Base-by-base conservation (phyloP, 2,888 invertebrate genomes). In the Helicoverpa assulta region DNA sequence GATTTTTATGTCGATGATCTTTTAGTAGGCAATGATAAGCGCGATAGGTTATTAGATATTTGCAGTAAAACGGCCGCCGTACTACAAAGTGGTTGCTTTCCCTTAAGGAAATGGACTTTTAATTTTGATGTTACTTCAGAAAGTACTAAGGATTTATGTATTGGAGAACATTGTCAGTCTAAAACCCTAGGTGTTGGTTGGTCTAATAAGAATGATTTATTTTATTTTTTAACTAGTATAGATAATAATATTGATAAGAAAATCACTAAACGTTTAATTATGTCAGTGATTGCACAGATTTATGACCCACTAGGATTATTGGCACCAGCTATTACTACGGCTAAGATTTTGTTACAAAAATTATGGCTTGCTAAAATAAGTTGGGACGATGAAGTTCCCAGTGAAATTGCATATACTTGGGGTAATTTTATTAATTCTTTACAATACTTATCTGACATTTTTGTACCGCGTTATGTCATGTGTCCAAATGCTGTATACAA, bases 151-250 rank as follows among this genome's bases (percentile, higher is more conserved):
- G 60, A 63, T 21, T 5, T 52, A 7, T 43, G 60, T 16, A 19
- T 55, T 12, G 51, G 69, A 33, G 70, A 74, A 51, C 26, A 57
- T 58, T 57, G 26, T 43, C 70, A 66, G 16, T 58, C 40, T 19
- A 74, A 55, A 53, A 67, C 67, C 2, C 53, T 80, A 5, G 80
- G 77, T 0, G 12, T 80, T 26, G 60, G 61, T 37, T 76, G 76
- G 79, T 12, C 57, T 10, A 21, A n/a, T 12, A 18, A 21, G 10
- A 68, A 43, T 5, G 76, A 79, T 58, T 67, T 56, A 10, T 26
- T 79, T 2, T 37, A 72, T 59, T 79, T 73, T 47, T 54, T 47
- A 5, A 62, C 57, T 2, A 47, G 68, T 2, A 10, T 76, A n/a
- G 52, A 73, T 33, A 10, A 40, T 14, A 16, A 19, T 51, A 7